phyloP scores from a whole-genome alignment of 1,140 invertebrate genomes.

The Hylaeus volcanicus region DNA sequence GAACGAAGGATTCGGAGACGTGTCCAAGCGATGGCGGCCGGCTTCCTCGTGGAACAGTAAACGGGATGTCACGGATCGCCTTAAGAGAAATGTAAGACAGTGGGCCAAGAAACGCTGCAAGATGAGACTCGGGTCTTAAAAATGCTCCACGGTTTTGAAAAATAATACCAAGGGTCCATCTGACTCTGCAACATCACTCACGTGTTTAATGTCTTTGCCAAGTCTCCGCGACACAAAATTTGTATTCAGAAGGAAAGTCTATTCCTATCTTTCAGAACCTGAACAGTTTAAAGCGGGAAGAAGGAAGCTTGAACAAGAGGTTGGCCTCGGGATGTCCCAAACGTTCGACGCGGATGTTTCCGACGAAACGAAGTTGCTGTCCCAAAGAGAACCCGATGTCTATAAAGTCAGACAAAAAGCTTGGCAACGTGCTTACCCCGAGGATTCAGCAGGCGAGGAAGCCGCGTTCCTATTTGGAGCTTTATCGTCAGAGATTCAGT shows the following conservation, averaged over 20 bases:
- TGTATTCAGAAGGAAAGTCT: too few relatives aligned
- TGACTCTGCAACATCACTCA: too few relatives aligned
- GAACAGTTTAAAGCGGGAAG: neutral
- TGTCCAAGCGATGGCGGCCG: constrained; percentile 28
- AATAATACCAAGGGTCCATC: too few relatives aligned
- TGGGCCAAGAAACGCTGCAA: too few relatives aligned
- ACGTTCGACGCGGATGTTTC: constrained; percentile 12
- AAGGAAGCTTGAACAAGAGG: neutral
- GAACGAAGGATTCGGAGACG: constrained; percentile 34
- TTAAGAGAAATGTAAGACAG: constrained; percentile 36
- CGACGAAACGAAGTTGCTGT: constrained; percentile 44
- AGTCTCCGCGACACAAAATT: too few relatives aligned
- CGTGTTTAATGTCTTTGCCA: too few relatives aligned
- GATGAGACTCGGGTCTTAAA: too few relatives aligned
- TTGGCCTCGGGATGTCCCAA: neutral
- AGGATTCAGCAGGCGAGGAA: constrained; percentile 35
- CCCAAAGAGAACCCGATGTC: constrained; percentile 6
- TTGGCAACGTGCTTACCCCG: constrained; percentile 46
- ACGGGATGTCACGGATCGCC: constrained; percentile 24
- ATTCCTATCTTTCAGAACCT: neutral
- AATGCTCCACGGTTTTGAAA: too few relatives aligned
- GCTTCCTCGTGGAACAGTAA: constrained; percentile 31
- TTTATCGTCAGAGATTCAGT: constrained; percentile 60
- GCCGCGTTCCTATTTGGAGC: constrained; percentile 64
- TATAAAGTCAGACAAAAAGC: constrained; percentile 61